A percentile compares a stretch with the other conserved stretches of the same genome.
Conservation (phyloP, 2,888 invertebrate genomes). For the Melanostoma scalare region DNA sequence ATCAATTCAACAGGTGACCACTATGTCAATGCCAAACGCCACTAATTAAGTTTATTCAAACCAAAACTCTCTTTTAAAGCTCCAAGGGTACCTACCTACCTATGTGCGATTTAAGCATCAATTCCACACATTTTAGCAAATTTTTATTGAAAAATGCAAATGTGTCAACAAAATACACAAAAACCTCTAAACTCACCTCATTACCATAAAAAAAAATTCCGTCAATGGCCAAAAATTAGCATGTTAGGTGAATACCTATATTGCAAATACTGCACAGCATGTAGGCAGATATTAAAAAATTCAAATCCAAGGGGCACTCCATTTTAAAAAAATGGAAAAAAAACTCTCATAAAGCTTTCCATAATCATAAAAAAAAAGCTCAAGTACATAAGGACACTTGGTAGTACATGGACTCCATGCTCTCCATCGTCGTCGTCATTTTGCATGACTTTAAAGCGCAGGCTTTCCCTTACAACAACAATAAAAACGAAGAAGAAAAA, state of each 20-base stretch:
- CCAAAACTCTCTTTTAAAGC: constrained; percentile 12
- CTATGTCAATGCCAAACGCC: constrained; percentile 18
- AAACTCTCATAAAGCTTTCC: constrained; percentile 31
- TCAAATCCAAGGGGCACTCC: constrained; percentile 30
- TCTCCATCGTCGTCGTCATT: constrained; percentile 9
- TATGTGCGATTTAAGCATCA: background rate
- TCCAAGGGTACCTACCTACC: background rate
- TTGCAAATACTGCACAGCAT: constrained; percentile 1
- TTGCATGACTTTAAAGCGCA: constrained; percentile 61
- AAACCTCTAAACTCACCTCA: constrained; percentile 4
- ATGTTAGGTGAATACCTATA: background rate
- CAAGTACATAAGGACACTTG: constrained; percentile 54
- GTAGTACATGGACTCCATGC: constrained; percentile 56
- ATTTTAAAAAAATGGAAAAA: constrained; percentile 24
- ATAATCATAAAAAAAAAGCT: constrained; percentile 53
- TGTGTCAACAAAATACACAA: background rate
- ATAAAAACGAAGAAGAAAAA: constrained; percentile 15
- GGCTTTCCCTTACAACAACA: constrained; percentile 23
- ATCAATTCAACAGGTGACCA: constrained; percentile 61
- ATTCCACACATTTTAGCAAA: constrained; percentile 11
- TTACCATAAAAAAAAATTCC: constrained; percentile 46
- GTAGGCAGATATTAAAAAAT: background rate
- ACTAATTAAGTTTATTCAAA: background rate
- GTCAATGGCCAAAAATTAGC: constrained; percentile 40
- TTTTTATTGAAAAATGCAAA: constrained; percentile 35